These are phyloP conservation scores for Chondrosia reniformis DNA, from an alignment of 37 sponge, comb jelly and placozoan species.

Conservation along the genomic window DNA sequence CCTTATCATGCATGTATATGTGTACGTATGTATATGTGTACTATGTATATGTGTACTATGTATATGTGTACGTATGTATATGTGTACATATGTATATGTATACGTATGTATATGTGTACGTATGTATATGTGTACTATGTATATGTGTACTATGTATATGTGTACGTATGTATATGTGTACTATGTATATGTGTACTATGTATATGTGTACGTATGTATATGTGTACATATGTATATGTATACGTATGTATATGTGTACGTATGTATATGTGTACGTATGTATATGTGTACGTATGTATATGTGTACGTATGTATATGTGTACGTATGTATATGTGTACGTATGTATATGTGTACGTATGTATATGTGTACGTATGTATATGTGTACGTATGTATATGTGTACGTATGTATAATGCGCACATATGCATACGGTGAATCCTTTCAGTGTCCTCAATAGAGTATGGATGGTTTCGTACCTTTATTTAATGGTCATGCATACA, in stretches of 20 bases:
- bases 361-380: not conserved
- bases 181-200: not conserved
- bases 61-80: not conserved
- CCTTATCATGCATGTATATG: not conserved
- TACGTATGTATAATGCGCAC: not conserved
- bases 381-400: constrained; percentile 1
- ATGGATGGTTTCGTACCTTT: too few species aligned
- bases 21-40: not conserved
- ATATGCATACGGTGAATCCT: not conserved
- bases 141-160: too few species aligned
- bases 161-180: not conserved
- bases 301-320: constrained; percentile 4
- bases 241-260: not conserved
- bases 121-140: not conserved
- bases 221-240: constrained; percentile 5
- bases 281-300: constrained; percentile 1
- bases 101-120: not conserved
- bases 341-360: constrained; percentile 9
- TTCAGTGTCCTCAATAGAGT: too few species aligned
- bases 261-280: constrained; percentile 5
- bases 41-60: too few species aligned
- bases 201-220: not conserved
- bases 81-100: not conserved
- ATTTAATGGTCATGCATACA: too few species aligned
- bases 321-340: constrained; percentile 2